Percentiles rank a stretch among this genome's conserved stretches.
Conservation (phyloP, 2,797 vertebrate genomes). For the Orientallactaga sibirica region DNA sequence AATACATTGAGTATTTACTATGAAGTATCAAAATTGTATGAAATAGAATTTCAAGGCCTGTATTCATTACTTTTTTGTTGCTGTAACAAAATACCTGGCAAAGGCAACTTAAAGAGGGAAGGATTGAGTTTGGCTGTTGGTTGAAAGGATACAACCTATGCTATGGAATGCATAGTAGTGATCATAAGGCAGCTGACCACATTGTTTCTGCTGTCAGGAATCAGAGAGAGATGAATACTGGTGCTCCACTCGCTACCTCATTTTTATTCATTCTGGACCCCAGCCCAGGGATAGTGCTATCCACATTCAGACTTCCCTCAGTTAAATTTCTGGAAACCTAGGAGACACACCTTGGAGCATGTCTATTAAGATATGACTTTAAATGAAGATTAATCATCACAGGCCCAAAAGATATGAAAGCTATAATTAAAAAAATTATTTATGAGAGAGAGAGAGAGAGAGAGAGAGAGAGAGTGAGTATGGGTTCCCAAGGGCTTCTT, state of each 20-base stretch:
- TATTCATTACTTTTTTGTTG: neutral
- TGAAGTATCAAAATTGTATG: neutral
- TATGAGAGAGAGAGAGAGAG: too few species aligned
- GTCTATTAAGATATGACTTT: too few species aligned
- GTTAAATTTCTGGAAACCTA: neutral
- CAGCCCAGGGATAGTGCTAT: neutral
- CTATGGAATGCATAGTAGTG: too few species aligned
- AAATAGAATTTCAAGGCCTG: conserved; percentile 18
- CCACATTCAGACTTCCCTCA: neutral
- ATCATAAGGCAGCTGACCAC: too few species aligned
- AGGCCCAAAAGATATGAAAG: neutral
- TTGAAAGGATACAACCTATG: neutral
- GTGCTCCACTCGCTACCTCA: neutral
- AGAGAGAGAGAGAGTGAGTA: too few species aligned
- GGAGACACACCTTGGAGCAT: too few species aligned
- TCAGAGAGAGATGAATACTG: neutral
- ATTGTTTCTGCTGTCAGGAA: neutral
- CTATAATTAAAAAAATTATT: neutral
- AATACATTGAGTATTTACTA: neutral
- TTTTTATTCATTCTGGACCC: neutral
- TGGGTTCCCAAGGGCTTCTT: too few species aligned
- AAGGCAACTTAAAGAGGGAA: neutral
- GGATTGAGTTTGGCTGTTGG: neutral
- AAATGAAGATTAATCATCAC: neutral
- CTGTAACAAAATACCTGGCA: neutral